These are phyloP conservation scores for Elaphurus davidianus DNA, from an alignment of 2,113 vertebrate species.

Conservation along the genomic window DNA sequence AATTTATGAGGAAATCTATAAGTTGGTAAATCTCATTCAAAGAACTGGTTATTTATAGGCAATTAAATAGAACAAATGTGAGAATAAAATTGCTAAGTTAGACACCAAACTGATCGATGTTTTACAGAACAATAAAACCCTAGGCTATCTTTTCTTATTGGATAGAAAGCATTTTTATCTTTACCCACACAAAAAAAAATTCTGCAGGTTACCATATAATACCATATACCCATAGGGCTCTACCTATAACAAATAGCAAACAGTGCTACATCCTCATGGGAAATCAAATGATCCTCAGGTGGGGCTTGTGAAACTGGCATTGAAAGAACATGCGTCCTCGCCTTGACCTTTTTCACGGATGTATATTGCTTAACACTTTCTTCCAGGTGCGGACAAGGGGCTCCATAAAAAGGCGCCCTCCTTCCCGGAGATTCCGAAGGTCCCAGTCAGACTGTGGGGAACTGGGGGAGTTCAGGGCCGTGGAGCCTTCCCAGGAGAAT, in stretches of 20 bases:
- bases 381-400: slow-evolving; percentile 81
- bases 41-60: background rate
- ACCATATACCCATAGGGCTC: background rate
- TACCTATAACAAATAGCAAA: background rate
- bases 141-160: background rate
- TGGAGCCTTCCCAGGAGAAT: slow-evolving; percentile 78
- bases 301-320: rapidly evolving
- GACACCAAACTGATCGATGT: background rate
- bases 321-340: rapidly evolving
- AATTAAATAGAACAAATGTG: background rate
- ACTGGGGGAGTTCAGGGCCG: slow-evolving; percentile 49
- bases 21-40: background rate
- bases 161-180: background rate
- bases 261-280: rapidly evolving
- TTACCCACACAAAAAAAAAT: background rate
- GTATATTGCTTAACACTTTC: background rate
- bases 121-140: background rate
- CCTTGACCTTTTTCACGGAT: background rate
- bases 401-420: slow-evolving; percentile 84
- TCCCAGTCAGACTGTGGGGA: slow-evolving; percentile 81
- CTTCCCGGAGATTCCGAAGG: slow-evolving; percentile 83
- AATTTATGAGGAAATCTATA: background rate
- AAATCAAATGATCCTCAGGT: background rate
- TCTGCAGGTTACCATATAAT: background rate
- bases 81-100: background rate